Evolutionary conservation across 2,888 invertebrate species (phyloP), one percentile per base, ranked within the genome.

Genomic region (Peribatodes rhomboidaria): DNA sequence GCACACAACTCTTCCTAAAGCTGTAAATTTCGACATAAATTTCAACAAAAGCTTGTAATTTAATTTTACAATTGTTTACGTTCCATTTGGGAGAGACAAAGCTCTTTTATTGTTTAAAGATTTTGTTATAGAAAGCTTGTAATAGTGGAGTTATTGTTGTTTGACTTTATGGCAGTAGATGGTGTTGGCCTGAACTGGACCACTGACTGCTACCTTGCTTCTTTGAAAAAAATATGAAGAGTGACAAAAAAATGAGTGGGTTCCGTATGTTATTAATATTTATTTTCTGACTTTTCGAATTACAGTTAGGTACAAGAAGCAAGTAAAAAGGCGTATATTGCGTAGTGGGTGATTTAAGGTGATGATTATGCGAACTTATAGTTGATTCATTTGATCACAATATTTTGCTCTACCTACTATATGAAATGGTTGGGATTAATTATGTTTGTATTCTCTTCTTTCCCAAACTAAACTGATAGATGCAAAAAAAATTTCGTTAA

Each of bases 51-150:
- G 18, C 53, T 57, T 67, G 72, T 86, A 85, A 87, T 87, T 87
- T 79, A 82, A 81, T 82, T 89, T 90, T 86, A 89, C 86, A 87
- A 86, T 89, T 89, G 88, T 89, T 90, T 88, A 88, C 81, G 78
- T 82, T 78, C 63, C 68, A 72, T 72, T 78, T 81, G 74, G 73
- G 68, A 70, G 63, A 73, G 74, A 88, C 87, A 87, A 83, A 70
- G 78, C 22, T 27, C 0, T 46, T 13, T 53, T 52, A 65, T 80
- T 78, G 78, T 78, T 46, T 33, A 16, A 27, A n/a, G 33, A 53
- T 63, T 59, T 56, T 50, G 66, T 65, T 57, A 53, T 46, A 67
- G 39, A 53, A 61, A 49, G 41, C 39, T 27, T 62, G 55, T 56
- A 49, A 58, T 52, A 62, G 61, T 9, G 49, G 11, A 20, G 53